Conservation (phyloP, 1,140 invertebrate genomes). For the Lordiphosa collinella region DNA sequence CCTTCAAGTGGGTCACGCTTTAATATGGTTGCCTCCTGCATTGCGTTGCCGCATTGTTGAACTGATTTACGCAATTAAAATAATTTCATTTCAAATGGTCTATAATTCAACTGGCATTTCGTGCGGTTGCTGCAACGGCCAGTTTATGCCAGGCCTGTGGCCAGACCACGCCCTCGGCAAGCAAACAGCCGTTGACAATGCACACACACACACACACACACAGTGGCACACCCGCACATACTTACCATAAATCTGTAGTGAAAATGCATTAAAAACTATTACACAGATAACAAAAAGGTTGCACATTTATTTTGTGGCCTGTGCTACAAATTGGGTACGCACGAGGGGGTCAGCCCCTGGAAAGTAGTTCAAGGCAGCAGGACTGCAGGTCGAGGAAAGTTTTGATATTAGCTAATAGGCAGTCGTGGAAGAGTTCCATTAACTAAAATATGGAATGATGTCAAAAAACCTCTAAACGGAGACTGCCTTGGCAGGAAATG, state of each 20-base stretch:
- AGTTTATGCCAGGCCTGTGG: constrained; percentile 40
- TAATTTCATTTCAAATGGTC: constrained; percentile 74
- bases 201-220: constrained; percentile 4
- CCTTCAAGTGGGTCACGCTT: constrained; percentile 18
- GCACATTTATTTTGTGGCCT: constrained; percentile 17
- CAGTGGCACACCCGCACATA: neutral
- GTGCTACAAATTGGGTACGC: neutral
- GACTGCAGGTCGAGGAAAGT: too few relatives aligned
- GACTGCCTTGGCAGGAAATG: too few relatives aligned
- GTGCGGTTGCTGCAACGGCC: constrained; percentile 46
- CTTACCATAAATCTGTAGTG: constrained; percentile 30
- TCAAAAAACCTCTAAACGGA: too few relatives aligned
- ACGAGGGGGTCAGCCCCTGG: too few relatives aligned
- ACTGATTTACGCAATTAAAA: constrained; percentile 77
- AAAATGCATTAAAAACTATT: constrained; percentile 34
- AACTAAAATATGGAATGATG: too few relatives aligned
- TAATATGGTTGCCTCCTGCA: constrained; percentile 63
- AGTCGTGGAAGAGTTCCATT: too few relatives aligned
- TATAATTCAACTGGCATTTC: constrained; percentile 74
- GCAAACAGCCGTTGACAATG: constrained; percentile 24
- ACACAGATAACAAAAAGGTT: constrained; percentile 7
- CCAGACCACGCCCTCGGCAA: constrained; percentile 25
- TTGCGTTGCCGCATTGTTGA: neutral
- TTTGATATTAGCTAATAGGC: too few relatives aligned
- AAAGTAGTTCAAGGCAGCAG: too few relatives aligned